phyloP scores from a whole-genome alignment of 2,113 vertebrate genomes.

The Phalacrocorax brasilianus region DNA sequence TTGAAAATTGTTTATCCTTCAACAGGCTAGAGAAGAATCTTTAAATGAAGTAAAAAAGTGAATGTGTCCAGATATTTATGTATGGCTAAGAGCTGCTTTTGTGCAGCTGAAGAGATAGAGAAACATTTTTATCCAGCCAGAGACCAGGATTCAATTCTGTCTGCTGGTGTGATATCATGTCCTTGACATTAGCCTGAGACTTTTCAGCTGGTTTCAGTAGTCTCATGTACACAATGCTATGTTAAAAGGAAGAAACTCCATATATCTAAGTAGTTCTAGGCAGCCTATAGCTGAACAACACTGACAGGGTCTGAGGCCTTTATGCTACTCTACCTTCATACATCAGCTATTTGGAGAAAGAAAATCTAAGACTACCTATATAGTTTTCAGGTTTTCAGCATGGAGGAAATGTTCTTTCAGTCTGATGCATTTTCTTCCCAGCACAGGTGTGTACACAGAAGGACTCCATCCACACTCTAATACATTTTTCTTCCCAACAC shows the following conservation, averaged over 20 bases:
- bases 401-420: not conserved
- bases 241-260: not conserved
- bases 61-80: not conserved
- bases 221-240: not conserved
- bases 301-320: not conserved
- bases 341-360: not conserved
- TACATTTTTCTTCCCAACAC: not conserved
- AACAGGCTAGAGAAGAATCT: not conserved
- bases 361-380: not conserved
- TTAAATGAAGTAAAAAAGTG: not conserved
- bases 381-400: not conserved
- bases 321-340: not conserved
- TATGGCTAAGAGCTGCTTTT: not conserved
- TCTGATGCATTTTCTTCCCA: not conserved
- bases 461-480: not conserved
- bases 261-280: not conserved
- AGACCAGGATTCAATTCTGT: not conserved
- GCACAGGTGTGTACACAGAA: not conserved
- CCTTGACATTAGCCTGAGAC: not conserved
- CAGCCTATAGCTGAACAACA: not conserved
- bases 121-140: not conserved
- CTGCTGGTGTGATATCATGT: not conserved
- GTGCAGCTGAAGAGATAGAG: not conserved
- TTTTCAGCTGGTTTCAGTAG: not conserved
- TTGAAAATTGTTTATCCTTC: slow-evolving; percentile 43